These are phyloP conservation scores for Lysandra coridon DNA, from an alignment of 2,888 invertebrate species.

Conservation along the genomic window DNA sequence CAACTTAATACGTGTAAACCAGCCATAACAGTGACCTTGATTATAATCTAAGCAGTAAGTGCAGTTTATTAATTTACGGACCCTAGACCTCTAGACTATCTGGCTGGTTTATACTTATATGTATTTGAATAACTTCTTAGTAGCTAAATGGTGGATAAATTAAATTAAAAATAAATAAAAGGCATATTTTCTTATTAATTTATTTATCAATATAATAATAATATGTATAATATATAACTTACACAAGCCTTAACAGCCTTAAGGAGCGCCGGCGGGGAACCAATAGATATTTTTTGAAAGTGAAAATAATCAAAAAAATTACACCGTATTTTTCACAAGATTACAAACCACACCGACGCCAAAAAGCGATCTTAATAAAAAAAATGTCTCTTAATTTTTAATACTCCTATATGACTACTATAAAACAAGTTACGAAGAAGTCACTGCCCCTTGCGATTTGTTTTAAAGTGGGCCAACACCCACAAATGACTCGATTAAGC, in stretches of 20 bases:
- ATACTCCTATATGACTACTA: slow-evolving; percentile 50
- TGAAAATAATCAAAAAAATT: slow-evolving; percentile 50
- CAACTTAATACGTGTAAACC: too few relatives aligned
- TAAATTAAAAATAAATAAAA: slow-evolving; percentile 38
- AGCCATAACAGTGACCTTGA: too few relatives aligned
- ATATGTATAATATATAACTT: slow-evolving; percentile 79
- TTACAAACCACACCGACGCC: slow-evolving; percentile 46
- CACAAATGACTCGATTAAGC: slow-evolving; percentile 16
- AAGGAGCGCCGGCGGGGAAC: slow-evolving; percentile 50
- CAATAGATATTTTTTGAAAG: slow-evolving; percentile 38
- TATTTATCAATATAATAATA: slow-evolving; percentile 80
- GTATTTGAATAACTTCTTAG: neutral
- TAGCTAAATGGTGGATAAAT: neutral
- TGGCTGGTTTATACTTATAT: too few relatives aligned
- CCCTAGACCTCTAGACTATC: too few relatives aligned
- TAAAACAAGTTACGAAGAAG: slow-evolving; percentile 41
- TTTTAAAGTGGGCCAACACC: neutral
- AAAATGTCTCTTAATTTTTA: slow-evolving; percentile 56
- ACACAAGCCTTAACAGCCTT: slow-evolving; percentile 59
- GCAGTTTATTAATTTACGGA: too few relatives aligned
- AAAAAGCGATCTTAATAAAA: slow-evolving; percentile 62
- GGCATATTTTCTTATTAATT: slow-evolving; percentile 74
- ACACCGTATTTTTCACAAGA: slow-evolving; percentile 47
- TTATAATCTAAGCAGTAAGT: too few relatives aligned
- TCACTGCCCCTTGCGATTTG: slow-evolving; percentile 10